These are phyloP conservation scores for Entomyzon cyanotis DNA, from an alignment of 2,113 vertebrate species.

Conservation along the genomic window DNA sequence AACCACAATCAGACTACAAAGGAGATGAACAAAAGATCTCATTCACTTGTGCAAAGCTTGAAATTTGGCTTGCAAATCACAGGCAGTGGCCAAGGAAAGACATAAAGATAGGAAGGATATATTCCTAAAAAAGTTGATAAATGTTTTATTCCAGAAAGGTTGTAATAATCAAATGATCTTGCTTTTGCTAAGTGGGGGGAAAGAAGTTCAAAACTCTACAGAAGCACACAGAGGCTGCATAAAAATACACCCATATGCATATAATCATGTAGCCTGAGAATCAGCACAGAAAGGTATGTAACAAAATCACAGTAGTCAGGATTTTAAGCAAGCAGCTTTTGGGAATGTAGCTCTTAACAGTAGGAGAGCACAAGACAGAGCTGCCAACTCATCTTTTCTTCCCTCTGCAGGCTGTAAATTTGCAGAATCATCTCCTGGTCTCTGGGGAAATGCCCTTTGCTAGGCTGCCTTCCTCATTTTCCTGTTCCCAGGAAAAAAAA, in stretches of 20 bases:
- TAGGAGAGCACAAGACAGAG: not conserved
- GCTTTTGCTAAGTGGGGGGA: not conserved
- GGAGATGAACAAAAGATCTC: not conserved
- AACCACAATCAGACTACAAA: not conserved
- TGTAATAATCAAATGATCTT: not conserved
- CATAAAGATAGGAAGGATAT: not conserved
- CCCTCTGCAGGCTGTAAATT: not conserved
- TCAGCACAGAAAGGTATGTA: not conserved
- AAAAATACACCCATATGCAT: not conserved
- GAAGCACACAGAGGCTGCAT: not conserved
- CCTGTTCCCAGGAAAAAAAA: not conserved
- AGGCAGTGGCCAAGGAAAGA: not conserved
- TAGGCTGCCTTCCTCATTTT: slow-evolving; percentile 27
- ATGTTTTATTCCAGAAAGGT: not conserved
- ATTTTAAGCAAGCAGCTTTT: not conserved
- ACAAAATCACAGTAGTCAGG: not conserved
- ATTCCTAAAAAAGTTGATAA: not conserved
- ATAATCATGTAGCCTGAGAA: not conserved
- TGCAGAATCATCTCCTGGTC: slow-evolving; percentile 29
- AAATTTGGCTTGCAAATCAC: slow-evolving; percentile 9
- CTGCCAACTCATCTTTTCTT: not conserved
- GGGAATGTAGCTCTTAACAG: not conserved
- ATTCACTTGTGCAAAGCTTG: not conserved
- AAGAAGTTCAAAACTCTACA: not conserved
- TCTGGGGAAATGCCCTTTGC: slow-evolving; percentile 30